Evolutionary conservation across 2,113 vertebrate genomes (phyloP).

Genomic region (Caloenas nicobarica): DNA sequence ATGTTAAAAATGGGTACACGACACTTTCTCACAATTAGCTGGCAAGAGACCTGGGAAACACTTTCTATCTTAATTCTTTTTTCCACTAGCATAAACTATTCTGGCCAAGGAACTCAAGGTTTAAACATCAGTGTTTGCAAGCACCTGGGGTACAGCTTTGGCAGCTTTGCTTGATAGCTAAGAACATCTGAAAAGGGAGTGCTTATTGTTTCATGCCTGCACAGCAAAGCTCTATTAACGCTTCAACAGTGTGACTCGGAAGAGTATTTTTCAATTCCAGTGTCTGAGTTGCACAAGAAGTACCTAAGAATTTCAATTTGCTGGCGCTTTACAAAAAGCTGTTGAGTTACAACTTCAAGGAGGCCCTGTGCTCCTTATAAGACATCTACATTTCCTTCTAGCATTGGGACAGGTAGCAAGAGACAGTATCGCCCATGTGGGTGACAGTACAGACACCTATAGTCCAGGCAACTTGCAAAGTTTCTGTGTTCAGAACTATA

Average conservation of each 20-base stretch:
- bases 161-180: not conserved
- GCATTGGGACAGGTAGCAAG: not conserved
- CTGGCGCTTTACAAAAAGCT: not conserved
- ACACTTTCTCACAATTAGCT: not conserved
- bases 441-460: not conserved
- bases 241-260: not conserved
- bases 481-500: not conserved
- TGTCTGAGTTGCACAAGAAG: not conserved
- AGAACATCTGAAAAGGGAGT: not conserved
- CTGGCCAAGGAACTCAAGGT: not conserved
- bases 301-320: not conserved
- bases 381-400: not conserved
- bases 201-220: not conserved
- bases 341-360: not conserved
- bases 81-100: not conserved
- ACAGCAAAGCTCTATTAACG: not conserved
- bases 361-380: not conserved
- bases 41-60: not conserved
- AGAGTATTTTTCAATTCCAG: not conserved
- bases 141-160: not conserved
- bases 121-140: not conserved
- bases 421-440: not conserved
- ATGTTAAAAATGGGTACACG: not conserved
- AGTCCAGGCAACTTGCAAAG: not conserved
- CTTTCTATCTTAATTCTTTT: not conserved